Conservation (phyloP, 92 coral and sea anemone species). For the Zoanthus sansibaricus region DNA sequence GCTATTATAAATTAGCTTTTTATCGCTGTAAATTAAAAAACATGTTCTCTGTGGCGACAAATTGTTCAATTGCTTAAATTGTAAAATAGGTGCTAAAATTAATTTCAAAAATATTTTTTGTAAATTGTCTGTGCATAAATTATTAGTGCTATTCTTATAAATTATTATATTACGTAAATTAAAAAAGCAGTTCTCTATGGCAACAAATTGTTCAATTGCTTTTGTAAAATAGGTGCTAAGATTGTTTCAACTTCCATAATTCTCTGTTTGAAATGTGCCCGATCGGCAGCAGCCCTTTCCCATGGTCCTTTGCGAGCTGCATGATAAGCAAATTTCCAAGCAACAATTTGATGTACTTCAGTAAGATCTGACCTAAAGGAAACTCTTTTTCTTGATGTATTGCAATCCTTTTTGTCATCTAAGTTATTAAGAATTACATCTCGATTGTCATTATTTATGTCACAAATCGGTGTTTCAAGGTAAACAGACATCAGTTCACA, state of each 20-base stretch:
- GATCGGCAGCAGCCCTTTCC: constrained; percentile 81
- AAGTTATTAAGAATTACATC: background rate
- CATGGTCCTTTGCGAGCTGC: constrained; percentile 91
- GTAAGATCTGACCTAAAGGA: constrained; percentile 76
- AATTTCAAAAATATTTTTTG: too few relatives aligned
- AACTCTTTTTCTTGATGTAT: constrained; percentile 64
- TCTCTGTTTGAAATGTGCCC: constrained; percentile 82
- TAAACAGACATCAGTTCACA: constrained; percentile 2
- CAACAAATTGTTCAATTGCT: constrained; percentile 13
- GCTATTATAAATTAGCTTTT: too few relatives aligned
- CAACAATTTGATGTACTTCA: constrained; percentile 66
- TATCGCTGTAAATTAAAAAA: background rate
- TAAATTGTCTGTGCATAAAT: too few relatives aligned
- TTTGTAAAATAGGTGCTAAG: constrained; percentile 74
- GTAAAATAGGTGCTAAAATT: constrained; percentile 76
- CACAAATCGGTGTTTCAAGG: background rate
- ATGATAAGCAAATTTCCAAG: constrained; percentile 92
- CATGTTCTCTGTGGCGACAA: background rate
- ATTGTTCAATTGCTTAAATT: constrained; percentile 41
- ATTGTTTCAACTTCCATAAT: constrained; percentile 75
- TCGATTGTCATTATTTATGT: background rate
- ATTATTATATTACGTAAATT: too few relatives aligned
- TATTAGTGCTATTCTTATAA: too few relatives aligned
- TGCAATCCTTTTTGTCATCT: background rate
- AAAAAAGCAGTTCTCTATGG: background rate